Evolutionary conservation across 2,113 vertebrate species (phyloP).

Genomic region (Ceyx melanurus): DNA sequence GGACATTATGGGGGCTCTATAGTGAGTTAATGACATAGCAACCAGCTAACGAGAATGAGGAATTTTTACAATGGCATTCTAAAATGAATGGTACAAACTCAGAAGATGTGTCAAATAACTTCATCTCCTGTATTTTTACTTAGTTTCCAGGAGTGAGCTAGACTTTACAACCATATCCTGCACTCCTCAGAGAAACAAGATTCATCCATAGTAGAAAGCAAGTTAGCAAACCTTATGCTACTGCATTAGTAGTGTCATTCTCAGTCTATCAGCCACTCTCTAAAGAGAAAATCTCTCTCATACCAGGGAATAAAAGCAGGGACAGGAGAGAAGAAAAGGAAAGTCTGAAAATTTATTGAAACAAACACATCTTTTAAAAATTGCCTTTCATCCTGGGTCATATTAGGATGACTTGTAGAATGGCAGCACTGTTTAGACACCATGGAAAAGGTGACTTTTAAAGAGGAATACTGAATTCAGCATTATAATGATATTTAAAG

Average conservation of each 20-base stretch:
- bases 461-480: background rate
- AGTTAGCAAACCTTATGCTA: background rate
- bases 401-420: background rate
- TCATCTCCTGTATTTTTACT: background rate
- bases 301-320: background rate
- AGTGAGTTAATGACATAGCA: constrained; percentile 46
- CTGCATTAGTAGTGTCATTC: background rate
- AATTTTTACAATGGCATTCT: constrained; percentile 22
- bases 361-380: background rate
- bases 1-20: constrained; percentile 37
- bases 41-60: constrained; percentile 36
- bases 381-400: background rate
- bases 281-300: background rate
- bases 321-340: background rate
- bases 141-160: background rate
- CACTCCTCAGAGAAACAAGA: background rate
- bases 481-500: background rate
- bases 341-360: background rate
- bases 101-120: background rate
- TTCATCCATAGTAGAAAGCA: background rate
- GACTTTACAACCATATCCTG: background rate
- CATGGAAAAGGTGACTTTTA: background rate
- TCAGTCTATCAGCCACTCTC: background rate
- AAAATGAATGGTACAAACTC: constrained; percentile 21
- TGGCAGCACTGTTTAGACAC: fast-evolving